Evolutionary conservation across 2,113 vertebrate species (phyloP), one percentile per base, ranked within the genome.

Genomic region (Erythrocercus mccallii): DNA sequence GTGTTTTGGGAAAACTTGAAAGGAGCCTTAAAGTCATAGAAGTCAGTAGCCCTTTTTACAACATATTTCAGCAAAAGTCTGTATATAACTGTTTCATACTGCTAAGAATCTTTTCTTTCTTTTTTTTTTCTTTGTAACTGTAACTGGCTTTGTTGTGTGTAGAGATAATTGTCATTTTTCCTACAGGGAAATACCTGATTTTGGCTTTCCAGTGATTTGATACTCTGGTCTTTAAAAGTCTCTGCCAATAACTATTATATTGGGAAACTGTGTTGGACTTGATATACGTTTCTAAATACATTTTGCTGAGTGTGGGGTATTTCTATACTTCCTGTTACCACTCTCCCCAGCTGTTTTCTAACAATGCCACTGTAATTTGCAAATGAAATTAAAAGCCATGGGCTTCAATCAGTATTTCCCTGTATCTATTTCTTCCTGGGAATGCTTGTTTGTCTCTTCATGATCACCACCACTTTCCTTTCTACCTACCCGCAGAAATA

Each of bases 1-100:
- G n/a, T n/a, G 50, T 99, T 99, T 92, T 99, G 99, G 99, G 78
- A 77, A 73, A 99, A 98, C 30, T 94, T 99, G 48, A 98, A 97
- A 80, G 62, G 13, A 3, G 98, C 97, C 10, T 89, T 99, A 64
- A 97, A 97, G 33, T 93, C 90, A 11, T 98, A 98, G 87, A 45
- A 31, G 21, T 61, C 10, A 8, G 30, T 4, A 38, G 6, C 4
- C 13, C 23, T 10, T 2, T 1, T 80, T 83, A 77, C 8, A 7
- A 4, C 2, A 0, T 40, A 21, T 68, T 87, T 76, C 7, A 4
- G 1, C 8, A 9, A 22, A 65, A 8, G 8, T 3, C 45, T 60
- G 2, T 25, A 2, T 21, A 9, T 40, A 7, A 20, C 6, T 58
- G 6, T 58, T 91, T 79, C 10, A 48, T 72, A 11, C 9, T 31